phyloP scores from a whole-genome alignment of 2,797 vertebrate genomes.

The Cossypha heuglini region DNA sequence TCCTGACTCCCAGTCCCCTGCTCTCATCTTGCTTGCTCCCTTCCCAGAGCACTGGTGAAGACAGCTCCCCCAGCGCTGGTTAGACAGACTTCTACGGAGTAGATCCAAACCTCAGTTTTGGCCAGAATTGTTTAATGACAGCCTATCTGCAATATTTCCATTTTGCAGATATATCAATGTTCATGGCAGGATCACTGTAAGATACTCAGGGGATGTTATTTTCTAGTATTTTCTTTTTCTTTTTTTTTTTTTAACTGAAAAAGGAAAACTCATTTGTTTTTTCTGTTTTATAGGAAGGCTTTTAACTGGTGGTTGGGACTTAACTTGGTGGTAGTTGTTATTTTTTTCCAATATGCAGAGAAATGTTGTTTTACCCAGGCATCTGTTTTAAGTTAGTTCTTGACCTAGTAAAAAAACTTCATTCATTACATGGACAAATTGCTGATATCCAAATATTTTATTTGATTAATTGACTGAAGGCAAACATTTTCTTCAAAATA shows the following conservation, averaged over 20 bases:
- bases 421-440: constrained; percentile 47
- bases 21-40: background rate
- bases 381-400: constrained; percentile 56
- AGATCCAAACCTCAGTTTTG: background rate
- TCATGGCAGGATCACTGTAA: background rate
- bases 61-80: background rate
- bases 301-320: background rate
- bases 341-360: background rate
- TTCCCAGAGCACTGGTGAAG: background rate
- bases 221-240: background rate
- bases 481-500: constrained; percentile 20
- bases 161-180: background rate
- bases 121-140: background rate
- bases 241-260: background rate
- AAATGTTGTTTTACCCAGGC: background rate
- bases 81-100: background rate
- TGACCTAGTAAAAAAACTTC: background rate
- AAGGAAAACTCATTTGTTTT: background rate
- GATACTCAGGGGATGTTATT: background rate
- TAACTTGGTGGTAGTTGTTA: background rate
- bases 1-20: background rate
- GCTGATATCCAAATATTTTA: constrained; percentile 48
- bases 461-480: constrained; percentile 44
- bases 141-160: background rate
- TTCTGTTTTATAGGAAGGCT: background rate